Base-by-base conservation (phyloP, 92 coral and sea anemone species). In the Heteractis magnifica region DNA sequence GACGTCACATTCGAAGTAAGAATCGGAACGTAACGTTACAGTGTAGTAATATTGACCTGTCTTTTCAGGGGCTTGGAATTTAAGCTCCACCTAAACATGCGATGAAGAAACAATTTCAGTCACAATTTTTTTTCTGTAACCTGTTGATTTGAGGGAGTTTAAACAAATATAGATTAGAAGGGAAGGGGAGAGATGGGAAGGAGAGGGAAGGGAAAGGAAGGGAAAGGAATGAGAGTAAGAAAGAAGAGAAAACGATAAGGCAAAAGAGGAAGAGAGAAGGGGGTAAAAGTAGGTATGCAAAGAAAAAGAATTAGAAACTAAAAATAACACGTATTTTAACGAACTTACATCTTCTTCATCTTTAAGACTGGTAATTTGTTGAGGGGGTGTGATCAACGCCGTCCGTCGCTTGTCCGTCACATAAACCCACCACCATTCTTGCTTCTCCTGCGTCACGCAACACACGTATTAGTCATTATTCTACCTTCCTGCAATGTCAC, bases 381-480 rank as follows among this genome's bases (percentile, higher is more conserved):
- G 91, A 6, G 99, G 98, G 12, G 91, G 93, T 56, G 99, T 90
- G 21, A 94, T 78, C 9, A 96, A 89, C 18, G 80, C 88, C 8
- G 91, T 88, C 86, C 86, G 87, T 81, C 92, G 86, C 80, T 93
- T 89, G 75, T 96, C 99, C 2, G 95, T 92, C 26, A 96, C 93
- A 68, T 96, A 96, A 10, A 94, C 88, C 99, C 99, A 96, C 98
- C 99, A 96, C 98, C 96, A 94, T 76, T 96, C 99, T 79, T 96
- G 99, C 70, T 96, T 96, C 23, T 94, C 98, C 99, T 96, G 85
- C 2, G 73, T 56, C 85, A 64, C 50, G 56, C 76, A 78, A 71
- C 15, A 55, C 55, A 79, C 6, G 3, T 21, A 55, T 34, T 16
- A 34, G 76, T 60, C 26, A 26, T 26, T 26, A 26, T 26, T 26